Evolutionary conservation across 2,113 vertebrate genomes (phyloP), one percentile per base, ranked within the genome.

Genomic region (Microtus montanus): DNA sequence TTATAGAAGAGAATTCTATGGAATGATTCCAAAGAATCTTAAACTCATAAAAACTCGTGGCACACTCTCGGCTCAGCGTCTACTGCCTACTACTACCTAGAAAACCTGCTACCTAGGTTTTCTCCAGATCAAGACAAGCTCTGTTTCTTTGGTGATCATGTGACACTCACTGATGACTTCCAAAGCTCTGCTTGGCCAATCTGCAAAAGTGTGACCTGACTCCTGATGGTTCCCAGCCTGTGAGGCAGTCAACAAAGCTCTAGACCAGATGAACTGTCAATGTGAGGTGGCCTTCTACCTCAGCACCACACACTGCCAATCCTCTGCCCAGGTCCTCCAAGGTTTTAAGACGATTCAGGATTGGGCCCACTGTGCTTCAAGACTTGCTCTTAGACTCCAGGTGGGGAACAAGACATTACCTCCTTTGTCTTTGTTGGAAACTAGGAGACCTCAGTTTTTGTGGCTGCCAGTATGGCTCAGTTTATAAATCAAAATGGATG

Each of bases 401-500:
- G 63, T 24, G 8, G 17, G 78, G 38, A 91, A 89, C 73, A 63
- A 89, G 93, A 96, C 44, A 82, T 63, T 3, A 22, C 47, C 26
- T 94, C 79, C 79, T 14, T 95, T 95, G 73, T 87, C 66, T 97
- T 95, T 91, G 87, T 96, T 80, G 83, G 58, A 90, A 92, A 89
- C 83, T 24, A 93, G 82, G 84, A 91, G 82, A 83, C 68, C 22
- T 96, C 47, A 61, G 44, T 90, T 89, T 93, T 93, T 8, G 2
- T 10, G 85, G 87, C 61, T 93, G 94, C 85, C 95, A 89, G 70
- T 71, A 38, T 89, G 87, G 89, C 95, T 96, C 68, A 8, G 61
- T 92, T 92, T 92, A 94, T 86, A 95, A 94, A 95, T 94, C 87
- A 96, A 97, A 96, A 97, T 94, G 95, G 87, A 93, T 94, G 93